Percentiles rank a stretch among this genome's conserved stretches.
phyloP scores from a whole-genome alignment of 2,797 vertebrate genomes.

The Hydrolagus colliei region DNA sequence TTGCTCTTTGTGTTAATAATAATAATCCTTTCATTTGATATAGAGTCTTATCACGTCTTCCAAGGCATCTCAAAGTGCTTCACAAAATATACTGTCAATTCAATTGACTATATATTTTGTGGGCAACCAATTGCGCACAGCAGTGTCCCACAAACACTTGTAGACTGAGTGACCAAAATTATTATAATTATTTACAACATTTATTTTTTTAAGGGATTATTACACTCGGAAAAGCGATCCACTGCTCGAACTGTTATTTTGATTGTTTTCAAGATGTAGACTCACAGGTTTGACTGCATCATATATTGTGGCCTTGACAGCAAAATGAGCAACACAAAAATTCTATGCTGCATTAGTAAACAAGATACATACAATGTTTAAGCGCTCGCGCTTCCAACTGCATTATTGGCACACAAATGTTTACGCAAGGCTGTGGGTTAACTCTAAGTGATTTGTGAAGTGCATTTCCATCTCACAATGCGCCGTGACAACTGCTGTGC shows the following conservation, averaged over 20 bases:
- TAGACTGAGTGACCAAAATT: too few species aligned
- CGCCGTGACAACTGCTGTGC: constrained; percentile 4
- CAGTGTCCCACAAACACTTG: too few species aligned
- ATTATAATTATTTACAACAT: too few species aligned
- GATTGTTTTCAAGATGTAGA: not conserved
- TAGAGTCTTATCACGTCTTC: too few species aligned
- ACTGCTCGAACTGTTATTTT: not conserved
- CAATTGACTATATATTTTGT: too few species aligned
- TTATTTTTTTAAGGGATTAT: too few species aligned
- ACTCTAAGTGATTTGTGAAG: constrained; percentile 20
- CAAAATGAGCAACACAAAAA: constrained; percentile 1
- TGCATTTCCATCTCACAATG: constrained; percentile 9
- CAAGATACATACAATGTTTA: not conserved
- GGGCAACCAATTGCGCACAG: too few species aligned
- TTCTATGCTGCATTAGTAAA: not conserved
- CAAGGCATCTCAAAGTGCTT: too few species aligned
- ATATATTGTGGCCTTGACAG: not conserved
- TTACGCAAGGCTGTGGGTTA: not conserved
- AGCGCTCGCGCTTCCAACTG: constrained; percentile 1
- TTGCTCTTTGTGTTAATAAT: not conserved
- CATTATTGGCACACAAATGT: not conserved
- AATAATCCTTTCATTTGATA: too few species aligned
- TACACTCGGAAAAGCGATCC: too few species aligned
- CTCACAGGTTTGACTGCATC: not conserved
- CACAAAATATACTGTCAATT: too few species aligned